Evolutionary conservation across 2,113 vertebrate species (phyloP).

Genomic region (Lampris megalopsis): DNA sequence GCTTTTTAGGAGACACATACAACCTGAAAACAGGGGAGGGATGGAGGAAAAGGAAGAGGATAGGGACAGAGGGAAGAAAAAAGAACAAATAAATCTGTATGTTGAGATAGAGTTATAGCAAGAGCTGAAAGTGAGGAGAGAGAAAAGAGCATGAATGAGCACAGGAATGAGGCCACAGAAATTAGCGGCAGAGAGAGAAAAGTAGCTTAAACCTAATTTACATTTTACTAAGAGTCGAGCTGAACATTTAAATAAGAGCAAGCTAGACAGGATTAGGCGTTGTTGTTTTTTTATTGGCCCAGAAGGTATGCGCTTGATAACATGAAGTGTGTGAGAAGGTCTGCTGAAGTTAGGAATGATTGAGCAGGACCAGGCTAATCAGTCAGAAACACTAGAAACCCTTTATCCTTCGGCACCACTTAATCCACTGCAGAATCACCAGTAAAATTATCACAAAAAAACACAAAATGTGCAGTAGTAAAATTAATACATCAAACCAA

Average conservation of each 20-base stretch:
- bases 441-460: not conserved
- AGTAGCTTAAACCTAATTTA: constrained; percentile 17
- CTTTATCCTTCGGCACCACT: not conserved
- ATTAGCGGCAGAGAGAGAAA: not conserved
- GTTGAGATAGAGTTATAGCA: not conserved
- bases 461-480: not conserved
- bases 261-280: constrained; percentile 21
- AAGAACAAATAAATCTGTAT: not conserved
- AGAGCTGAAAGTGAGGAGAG: not conserved
- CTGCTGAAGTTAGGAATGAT: not conserved
- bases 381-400: not conserved
- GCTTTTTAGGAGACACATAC: constrained; percentile 89
- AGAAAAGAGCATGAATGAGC: not conserved
- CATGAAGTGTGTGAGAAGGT: not conserved
- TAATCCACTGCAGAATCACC: not conserved
- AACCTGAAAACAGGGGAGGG: constrained; percentile 78
- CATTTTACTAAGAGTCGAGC: constrained; percentile 21
- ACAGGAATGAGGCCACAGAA: not conserved
- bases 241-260: constrained; percentile 19
- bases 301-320: constrained; percentile 17
- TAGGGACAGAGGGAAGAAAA: not conserved
- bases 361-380: not conserved
- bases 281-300: not conserved
- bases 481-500: constrained; percentile 7
- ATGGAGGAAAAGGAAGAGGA: not conserved